Percentiles rank a stretch among this genome's conserved stretches.
Conservation (phyloP, 2,797 vertebrate genomes). For the Lutjanus argentimaculatus region DNA sequence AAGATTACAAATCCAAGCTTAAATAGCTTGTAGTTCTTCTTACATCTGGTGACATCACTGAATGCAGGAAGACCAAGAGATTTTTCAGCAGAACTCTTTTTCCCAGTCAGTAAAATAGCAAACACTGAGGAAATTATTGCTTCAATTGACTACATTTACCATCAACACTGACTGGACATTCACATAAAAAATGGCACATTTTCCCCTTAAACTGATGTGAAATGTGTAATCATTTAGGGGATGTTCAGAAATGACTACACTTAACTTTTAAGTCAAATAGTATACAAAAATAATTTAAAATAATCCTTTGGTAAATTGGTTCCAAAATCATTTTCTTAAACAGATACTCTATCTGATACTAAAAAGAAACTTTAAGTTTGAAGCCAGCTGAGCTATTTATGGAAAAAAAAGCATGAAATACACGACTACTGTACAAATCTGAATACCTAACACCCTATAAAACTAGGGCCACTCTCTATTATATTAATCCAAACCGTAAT, state of each 20-base stretch:
- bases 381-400: conserved; percentile 32
- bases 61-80: too few species aligned
- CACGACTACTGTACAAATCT: conserved; percentile 50
- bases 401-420: conserved; percentile 48
- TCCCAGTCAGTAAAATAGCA: too few species aligned
- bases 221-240: conserved; percentile 13
- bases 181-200: too few species aligned
- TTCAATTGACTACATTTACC: too few species aligned
- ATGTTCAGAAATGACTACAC: conserved; percentile 24
- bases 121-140: too few species aligned
- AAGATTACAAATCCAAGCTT: too few species aligned
- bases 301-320: conserved; percentile 51
- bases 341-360: conserved; percentile 29
- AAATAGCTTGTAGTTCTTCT: too few species aligned
- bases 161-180: too few species aligned
- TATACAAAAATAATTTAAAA: conserved; percentile 40
- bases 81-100: too few species aligned
- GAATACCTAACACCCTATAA: conserved; percentile 76
- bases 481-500: conserved; percentile 48
- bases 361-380: conserved; percentile 33
- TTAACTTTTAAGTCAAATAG: conserved; percentile 7
- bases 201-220: neutral
- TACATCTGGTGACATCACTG: too few species aligned
- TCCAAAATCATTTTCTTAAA: conserved; percentile 43
- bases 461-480: conserved; percentile 77